Base-by-base conservation (phyloP, 1,140 invertebrate species). In the Coenobita brevimanus region DNA sequence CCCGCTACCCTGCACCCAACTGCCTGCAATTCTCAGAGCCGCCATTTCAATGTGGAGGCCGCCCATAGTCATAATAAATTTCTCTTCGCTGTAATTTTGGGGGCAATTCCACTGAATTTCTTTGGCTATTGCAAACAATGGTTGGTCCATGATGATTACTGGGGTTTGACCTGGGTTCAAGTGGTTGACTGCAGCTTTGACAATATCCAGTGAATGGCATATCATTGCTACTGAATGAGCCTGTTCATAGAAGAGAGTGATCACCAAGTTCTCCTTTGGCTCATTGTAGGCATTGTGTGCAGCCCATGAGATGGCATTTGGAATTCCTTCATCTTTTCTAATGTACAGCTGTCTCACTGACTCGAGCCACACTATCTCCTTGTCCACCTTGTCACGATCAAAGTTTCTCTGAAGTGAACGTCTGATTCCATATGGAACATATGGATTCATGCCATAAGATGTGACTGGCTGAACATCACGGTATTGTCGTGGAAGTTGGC, bases 71-170 rank as follows among this genome's bases (percentile, higher is more conserved):
- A 17, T 71, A 71, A 71, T 30, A 27, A 30, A 71, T 30, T 71
- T 71, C 67, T 57, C 54, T 57, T 71, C 67, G 67, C 67, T 30
- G 67, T 71, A 71, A 71, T 71, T 71, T 30, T 71, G 10, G 67
- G 67, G 67, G 10, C 67, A 71, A 30, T 71, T 71, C 67, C 67
- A 71, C 67, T 71, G 67, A 71, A 71, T 71, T 71, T 71, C 10
- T 71, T 71, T 71, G 67, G 67, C 67, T 71, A 71, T 71, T 30
- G 67, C 67, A 71, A 71, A 71, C 67, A 71, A 71, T 71, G 67
- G 67, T 71, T 71, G 67, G 67, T 71, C 17, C 27, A 71, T 15
- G 27, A 13, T 13, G 67, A 71, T 30, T 71, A 71, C 67, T 71
- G 67, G 67, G 67, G n/a, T 71, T 27, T 71, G 17, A 71, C 17